Evolutionary conservation across 1,140 invertebrate species (phyloP).

Genomic region (Gryllus bimaculatus): DNA sequence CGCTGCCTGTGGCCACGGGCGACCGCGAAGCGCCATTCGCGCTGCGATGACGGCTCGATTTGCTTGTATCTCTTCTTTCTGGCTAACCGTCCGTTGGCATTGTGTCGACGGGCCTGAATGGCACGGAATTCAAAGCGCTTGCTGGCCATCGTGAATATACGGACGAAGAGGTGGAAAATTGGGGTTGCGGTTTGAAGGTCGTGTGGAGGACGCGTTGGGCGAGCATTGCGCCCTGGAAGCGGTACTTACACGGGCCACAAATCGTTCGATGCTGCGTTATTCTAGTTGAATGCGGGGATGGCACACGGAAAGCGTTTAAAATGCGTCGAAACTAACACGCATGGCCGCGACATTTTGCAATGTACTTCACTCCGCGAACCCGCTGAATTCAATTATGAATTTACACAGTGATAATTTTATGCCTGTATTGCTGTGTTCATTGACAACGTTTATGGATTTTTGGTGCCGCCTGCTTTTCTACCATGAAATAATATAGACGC

Average conservation of each 20-base stretch:
- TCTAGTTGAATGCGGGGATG: neutral
- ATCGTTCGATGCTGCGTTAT: neutral
- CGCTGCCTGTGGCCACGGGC: too few relatives aligned
- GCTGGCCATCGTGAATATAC: neutral
- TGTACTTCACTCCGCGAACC: too few relatives aligned
- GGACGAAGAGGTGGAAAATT: neutral
- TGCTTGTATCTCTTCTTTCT: constrained; percentile 4
- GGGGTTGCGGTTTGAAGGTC: neutral
- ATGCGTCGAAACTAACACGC: neutral
- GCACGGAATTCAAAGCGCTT: neutral
- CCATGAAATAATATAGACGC: too few relatives aligned
- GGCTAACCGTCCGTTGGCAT: neutral
- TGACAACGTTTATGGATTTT: too few relatives aligned
- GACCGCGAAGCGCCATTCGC: neutral
- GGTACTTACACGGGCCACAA: neutral
- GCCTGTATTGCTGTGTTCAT: neutral
- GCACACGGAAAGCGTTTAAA: neutral
- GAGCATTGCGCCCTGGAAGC: neutral
- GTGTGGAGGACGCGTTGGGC: neutral
- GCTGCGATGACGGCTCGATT: neutral
- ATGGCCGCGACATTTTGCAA: neutral
- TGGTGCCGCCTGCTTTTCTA: too few relatives aligned
- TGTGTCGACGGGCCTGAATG: neutral
- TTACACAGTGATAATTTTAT: neutral
- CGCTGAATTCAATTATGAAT: neutral